phyloP scores from a whole-genome alignment of 2,113 vertebrate species.

The Prietella phreatophila region DNA sequence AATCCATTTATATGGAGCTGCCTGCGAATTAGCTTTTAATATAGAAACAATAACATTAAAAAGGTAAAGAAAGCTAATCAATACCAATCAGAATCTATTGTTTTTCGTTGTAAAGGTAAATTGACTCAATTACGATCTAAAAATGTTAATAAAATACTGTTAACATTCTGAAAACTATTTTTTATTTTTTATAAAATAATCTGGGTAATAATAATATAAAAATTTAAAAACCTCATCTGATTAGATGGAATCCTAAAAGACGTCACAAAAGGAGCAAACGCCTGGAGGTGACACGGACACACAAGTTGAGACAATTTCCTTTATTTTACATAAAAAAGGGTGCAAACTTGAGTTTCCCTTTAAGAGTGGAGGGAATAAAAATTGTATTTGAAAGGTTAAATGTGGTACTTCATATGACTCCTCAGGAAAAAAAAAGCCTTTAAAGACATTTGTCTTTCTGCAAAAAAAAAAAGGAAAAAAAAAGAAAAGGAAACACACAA shows the following conservation, averaged over 20 bases:
- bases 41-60: neutral
- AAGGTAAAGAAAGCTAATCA: neutral
- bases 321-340: conserved; percentile 94
- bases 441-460: conserved; percentile 73
- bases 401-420: conserved; percentile 75
- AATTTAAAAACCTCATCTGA: neutral
- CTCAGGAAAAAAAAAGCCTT: conserved; percentile 67
- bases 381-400: conserved; percentile 78
- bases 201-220: neutral
- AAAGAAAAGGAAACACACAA: conserved; percentile 60
- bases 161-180: too few relatives aligned
- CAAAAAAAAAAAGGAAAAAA: conserved; percentile 71
- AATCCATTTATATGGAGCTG: neutral
- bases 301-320: conserved; percentile 77
- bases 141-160: too few relatives aligned
- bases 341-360: conserved; percentile 83
- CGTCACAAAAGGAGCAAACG: neutral
- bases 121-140: too few relatives aligned
- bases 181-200: too few relatives aligned
- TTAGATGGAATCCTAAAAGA: neutral
- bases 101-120: too few relatives aligned
- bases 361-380: conserved; percentile 76
- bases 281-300: neutral
- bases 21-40: neutral
- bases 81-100: neutral